These are phyloP conservation scores for Meandrusa payeni DNA, from an alignment of 2,888 invertebrate genomes.

Conservation along the genomic window DNA sequence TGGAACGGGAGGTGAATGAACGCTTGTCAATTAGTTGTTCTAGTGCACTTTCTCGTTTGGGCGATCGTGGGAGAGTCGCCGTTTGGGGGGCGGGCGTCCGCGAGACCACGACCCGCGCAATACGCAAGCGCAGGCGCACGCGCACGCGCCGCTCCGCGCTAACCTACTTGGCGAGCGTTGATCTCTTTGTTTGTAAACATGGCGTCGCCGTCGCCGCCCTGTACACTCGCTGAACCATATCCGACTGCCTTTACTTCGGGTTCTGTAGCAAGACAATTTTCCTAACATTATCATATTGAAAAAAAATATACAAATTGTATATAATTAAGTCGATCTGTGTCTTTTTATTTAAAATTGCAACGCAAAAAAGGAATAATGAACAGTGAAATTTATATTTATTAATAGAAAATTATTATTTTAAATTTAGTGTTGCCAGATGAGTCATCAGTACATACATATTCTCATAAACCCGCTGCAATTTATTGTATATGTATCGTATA, in stretches of 20 bases:
- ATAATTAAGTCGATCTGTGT: too few relatives aligned
- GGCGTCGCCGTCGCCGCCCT: constrained; percentile 50
- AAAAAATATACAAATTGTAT: too few relatives aligned
- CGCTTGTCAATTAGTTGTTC: constrained; percentile 18
- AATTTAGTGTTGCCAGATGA: too few relatives aligned
- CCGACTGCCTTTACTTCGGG: constrained; percentile 6
- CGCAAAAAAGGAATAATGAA: too few relatives aligned
- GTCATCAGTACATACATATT: too few relatives aligned
- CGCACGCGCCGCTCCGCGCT: constrained; percentile 56
- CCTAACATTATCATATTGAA: too few relatives aligned
- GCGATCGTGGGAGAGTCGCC: constrained; percentile 20
- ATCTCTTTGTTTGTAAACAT: constrained; percentile 81
- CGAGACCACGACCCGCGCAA: constrained; percentile 63
- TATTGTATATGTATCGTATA: too few relatives aligned
- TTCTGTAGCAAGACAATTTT: constrained; percentile 8
- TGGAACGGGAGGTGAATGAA: constrained; percentile 15
- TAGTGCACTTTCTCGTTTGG: constrained; percentile 23
- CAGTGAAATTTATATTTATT: too few relatives aligned
- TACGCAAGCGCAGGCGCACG: constrained; percentile 40
- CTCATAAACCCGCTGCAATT: too few relatives aligned
- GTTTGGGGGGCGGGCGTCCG: constrained; percentile 25
- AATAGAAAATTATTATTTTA: too few relatives aligned
- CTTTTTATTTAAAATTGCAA: too few relatives aligned
- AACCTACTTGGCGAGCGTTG: constrained; percentile 79
- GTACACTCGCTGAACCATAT: constrained; percentile 19